Conservation (phyloP, 1,140 invertebrate genomes). For the Acyrthosiphon pisum region DNA sequence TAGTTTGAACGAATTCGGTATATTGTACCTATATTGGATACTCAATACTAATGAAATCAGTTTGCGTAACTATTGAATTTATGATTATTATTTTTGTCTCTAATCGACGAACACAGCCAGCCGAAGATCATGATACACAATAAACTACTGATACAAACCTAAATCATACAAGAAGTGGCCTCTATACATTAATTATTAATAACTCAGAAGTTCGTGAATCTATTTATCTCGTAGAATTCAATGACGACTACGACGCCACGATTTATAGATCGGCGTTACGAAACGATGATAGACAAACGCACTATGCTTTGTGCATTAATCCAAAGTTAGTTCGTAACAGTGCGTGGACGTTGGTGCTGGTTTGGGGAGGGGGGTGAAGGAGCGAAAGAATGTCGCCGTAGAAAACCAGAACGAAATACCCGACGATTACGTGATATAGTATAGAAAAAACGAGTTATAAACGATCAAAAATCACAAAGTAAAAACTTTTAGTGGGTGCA, state of each 20-base stretch:
- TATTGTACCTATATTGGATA: background rate
- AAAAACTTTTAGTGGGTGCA: background rate
- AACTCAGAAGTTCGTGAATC: background rate
- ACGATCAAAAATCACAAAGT: background rate
- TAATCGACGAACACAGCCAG: background rate
- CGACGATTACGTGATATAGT: background rate
- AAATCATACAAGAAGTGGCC: background rate
- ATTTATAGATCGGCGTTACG: background rate
- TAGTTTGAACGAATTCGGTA: background rate
- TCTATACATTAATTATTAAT: slow-evolving; percentile 4
- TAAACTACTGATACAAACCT: background rate
- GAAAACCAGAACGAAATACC: background rate
- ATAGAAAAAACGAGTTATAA: background rate
- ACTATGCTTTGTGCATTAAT: background rate
- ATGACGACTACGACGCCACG: background rate
- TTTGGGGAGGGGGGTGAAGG: background rate
- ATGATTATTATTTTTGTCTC: slow-evolving; percentile 10
- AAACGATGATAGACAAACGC: background rate
- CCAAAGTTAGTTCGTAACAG: background rate
- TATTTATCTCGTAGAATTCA: background rate
- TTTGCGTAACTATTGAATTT: slow-evolving; percentile 25
- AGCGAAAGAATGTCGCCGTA: background rate
- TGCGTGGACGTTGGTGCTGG: background rate
- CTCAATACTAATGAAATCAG: background rate
- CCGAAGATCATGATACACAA: background rate